Evolutionary conservation across 2,888 invertebrate species (phyloP).

Genomic region (Alsophila aescularia): DNA sequence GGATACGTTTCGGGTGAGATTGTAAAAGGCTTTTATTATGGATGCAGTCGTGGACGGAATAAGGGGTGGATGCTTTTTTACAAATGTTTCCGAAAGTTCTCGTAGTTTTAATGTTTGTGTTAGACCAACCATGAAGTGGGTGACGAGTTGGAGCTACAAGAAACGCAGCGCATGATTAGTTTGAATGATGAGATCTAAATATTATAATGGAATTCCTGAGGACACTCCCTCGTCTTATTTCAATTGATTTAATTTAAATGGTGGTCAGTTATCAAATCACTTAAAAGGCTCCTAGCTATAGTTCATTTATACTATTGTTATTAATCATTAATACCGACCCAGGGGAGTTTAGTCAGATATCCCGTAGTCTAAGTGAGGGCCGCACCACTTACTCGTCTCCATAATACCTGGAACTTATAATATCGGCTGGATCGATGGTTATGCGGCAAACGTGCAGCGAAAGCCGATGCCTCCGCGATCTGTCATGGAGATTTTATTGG

Average conservation of each 20-base stretch:
- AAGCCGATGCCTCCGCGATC: slow-evolving; percentile 1
- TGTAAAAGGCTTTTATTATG: slow-evolving; percentile 24
- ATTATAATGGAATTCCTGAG: too few relatives aligned
- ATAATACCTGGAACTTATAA: slow-evolving; percentile 12
- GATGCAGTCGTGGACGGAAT: slow-evolving; percentile 27
- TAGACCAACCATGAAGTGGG: not conserved
- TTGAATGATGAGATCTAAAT: too few relatives aligned
- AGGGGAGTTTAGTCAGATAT: too few relatives aligned
- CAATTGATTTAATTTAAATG: too few relatives aligned
- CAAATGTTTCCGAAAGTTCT: not conserved
- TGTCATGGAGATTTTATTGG: not conserved
- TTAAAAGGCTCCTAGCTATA: slow-evolving; percentile 7
- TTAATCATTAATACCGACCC: too few relatives aligned
- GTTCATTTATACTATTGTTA: slow-evolving; percentile 2
- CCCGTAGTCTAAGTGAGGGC: too few relatives aligned
- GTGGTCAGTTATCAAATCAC: too few relatives aligned
- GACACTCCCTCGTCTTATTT: too few relatives aligned
- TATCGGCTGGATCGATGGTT: slow-evolving; percentile 20
- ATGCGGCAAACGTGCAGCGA: slow-evolving; percentile 22
- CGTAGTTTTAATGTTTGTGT: not conserved
- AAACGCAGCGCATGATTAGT: too few relatives aligned
- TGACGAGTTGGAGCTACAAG: not conserved
- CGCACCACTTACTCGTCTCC: slow-evolving; percentile 13
- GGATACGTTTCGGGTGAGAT: slow-evolving; percentile 24
- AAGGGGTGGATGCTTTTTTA: slow-evolving; percentile 8